These are phyloP conservation scores for Priapulus caudatus DNA, from an alignment of 2,888 invertebrate species.

Conservation along the genomic window DNA sequence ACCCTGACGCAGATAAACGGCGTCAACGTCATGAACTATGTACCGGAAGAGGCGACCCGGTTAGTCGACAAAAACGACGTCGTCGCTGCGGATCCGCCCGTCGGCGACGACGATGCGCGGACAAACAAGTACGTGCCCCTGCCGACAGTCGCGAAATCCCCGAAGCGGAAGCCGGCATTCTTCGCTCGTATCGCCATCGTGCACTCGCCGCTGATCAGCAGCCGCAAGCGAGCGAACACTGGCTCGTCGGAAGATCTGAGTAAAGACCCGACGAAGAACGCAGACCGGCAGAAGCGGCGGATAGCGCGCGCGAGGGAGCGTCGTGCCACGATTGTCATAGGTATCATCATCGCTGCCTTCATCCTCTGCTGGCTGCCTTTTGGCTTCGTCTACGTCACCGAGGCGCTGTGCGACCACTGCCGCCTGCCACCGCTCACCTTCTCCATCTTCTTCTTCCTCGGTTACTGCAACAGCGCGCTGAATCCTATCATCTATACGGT, in stretches of 20 bases:
- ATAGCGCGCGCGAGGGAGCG: conserved; percentile 91
- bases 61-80: too few relatives aligned
- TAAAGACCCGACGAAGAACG: too few relatives aligned
- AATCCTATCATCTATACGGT: background rate
- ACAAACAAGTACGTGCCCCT: background rate
- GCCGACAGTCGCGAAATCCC: conserved; percentile 7
- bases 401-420: conserved; percentile 33
- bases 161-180: too few relatives aligned
- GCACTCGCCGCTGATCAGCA: conserved; percentile 10
- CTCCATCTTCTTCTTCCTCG: conserved; percentile 3
- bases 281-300: conserved; percentile 80
- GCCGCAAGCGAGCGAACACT: background rate
- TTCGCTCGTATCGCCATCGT: background rate
- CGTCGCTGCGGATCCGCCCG: background rate
- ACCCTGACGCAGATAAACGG: background rate
- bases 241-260: background rate
- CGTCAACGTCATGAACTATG: too few relatives aligned
- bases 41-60: too few relatives aligned
- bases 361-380: conserved; percentile 98
- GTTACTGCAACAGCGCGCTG: background rate
- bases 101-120: background rate
- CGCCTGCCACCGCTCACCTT: background rate
- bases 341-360: conserved; percentile 95
- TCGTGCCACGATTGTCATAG: conserved; percentile 86
- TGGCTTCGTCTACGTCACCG: conserved; percentile 51